Conservation (phyloP, 2,113 vertebrate species). For the Potamarius usumacintae region DNA sequence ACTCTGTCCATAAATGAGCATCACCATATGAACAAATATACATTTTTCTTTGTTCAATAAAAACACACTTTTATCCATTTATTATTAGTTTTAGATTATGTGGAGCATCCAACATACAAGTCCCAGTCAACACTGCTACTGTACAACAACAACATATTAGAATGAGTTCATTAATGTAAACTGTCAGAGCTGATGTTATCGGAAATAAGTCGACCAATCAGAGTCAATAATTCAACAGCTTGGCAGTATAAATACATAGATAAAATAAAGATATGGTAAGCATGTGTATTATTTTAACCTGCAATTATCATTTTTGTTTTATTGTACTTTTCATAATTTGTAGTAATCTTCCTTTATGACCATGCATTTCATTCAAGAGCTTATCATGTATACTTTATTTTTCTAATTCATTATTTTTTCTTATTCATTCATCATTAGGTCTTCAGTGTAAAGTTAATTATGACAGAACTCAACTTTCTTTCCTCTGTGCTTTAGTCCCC, state of each 20-base stretch:
- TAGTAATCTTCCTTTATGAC: not conserved
- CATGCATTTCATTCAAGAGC: not conserved
- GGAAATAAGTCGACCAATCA: not conserved
- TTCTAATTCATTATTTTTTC: not conserved
- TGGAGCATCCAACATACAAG: not conserved
- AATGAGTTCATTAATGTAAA: not conserved
- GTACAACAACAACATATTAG: not conserved
- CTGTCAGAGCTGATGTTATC: not conserved
- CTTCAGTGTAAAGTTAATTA: not conserved
- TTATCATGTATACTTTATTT: not conserved
- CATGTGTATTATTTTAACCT: not conserved
- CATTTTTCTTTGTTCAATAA: not conserved
- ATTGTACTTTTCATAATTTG: not conserved
- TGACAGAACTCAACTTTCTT: not conserved
- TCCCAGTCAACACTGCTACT: no score
- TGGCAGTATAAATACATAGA: not conserved
- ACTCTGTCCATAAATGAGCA: no score
- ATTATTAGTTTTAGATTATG: not conserved
- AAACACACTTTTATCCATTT: not conserved
- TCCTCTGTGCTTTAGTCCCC: slow-evolving; percentile 68
- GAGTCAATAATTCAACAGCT: not conserved
- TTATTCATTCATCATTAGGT: not conserved
- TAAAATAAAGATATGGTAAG: not conserved
- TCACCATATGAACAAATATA: no score
- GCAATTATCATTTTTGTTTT: not conserved